A percentile compares a stretch with the other conserved stretches of the same genome.
phyloP scores from a whole-genome alignment of 2,888 invertebrate genomes.

The Ectemnius cavifrons region DNA sequence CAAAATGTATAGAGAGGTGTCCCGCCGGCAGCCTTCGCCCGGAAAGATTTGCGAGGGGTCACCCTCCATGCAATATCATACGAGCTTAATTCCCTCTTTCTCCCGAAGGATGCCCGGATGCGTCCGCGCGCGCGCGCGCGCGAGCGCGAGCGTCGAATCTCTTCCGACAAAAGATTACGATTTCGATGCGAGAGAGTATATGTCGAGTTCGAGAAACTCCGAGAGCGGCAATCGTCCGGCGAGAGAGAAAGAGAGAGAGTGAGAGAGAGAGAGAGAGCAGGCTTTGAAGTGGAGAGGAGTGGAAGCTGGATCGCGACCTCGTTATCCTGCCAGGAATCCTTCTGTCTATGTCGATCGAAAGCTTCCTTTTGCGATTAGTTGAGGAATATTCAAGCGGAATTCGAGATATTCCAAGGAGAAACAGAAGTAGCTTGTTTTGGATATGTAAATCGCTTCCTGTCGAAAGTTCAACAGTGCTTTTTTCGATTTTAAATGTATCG shows the following conservation, averaged over 20 bases:
- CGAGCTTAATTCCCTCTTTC: slow-evolving; percentile 62
- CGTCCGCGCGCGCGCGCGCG: neutral
- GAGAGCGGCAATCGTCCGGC: neutral
- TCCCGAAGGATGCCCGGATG: slow-evolving; percentile 12
- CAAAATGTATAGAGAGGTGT: slow-evolving; percentile 75
- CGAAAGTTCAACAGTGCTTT: too few relatives aligned
- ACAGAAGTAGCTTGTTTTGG: too few relatives aligned
- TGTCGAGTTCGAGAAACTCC: neutral
- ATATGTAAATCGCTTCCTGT: too few relatives aligned
- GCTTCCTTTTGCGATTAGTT: too few relatives aligned
- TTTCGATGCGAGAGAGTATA: neutral
- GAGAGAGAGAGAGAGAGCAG: neutral
- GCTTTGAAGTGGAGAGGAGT: neutral
- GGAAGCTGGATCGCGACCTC: too few relatives aligned
- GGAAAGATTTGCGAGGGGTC: slow-evolving; percentile 75
- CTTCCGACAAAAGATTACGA: neutral
- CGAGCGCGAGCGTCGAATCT: neutral
- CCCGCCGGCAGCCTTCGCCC: slow-evolving; percentile 65
- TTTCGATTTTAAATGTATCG: too few relatives aligned
- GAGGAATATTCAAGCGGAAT: too few relatives aligned
- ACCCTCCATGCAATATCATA: slow-evolving; percentile 70
- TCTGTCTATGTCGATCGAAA: too few relatives aligned
- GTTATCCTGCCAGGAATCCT: too few relatives aligned
- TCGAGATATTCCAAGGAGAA: too few relatives aligned
- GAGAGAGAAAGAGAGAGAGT: neutral